phyloP scores from a whole-genome alignment of 1,140 invertebrate genomes.

The Brachionus sp. region DNA sequence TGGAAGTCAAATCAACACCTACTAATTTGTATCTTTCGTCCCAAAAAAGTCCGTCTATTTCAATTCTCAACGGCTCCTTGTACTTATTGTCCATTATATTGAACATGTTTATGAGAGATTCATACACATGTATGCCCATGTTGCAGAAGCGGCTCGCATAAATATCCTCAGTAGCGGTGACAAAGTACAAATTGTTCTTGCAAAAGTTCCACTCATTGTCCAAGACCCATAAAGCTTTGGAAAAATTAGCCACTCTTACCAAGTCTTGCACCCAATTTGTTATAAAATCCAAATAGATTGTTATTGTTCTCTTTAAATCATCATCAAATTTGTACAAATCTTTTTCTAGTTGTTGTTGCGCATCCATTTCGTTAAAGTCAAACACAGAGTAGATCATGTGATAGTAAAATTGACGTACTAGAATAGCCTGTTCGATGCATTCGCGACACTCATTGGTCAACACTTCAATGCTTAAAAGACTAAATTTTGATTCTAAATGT shows the following conservation, averaged over 20 bases:
- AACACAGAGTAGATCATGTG: conserved; percentile 36
- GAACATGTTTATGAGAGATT: conserved; percentile 1
- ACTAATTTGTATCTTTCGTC: neutral
- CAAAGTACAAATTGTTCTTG: conserved; percentile 39
- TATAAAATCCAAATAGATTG: conserved; percentile 34
- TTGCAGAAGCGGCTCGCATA: conserved; percentile 33
- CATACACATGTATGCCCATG: neutral
- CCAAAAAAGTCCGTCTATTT: neutral
- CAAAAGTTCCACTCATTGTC: conserved; percentile 44
- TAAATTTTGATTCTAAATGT: conserved; percentile 13
- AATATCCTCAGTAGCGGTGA: conserved; percentile 30
- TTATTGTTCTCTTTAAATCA: conserved; percentile 17
- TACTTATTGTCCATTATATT: neutral
- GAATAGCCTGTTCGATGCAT: conserved; percentile 36
- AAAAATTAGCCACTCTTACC: neutral
- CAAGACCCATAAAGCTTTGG: conserved; percentile 28
- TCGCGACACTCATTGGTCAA: conserved; percentile 23
- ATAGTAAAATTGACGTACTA: conserved; percentile 31
- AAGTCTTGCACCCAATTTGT: conserved; percentile 24
- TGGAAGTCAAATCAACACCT: neutral
- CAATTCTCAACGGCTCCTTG: conserved; percentile 17
- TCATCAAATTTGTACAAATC: conserved; percentile 33
- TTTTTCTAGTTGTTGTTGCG: neutral
- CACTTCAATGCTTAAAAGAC: conserved; percentile 20
- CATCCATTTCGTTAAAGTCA: neutral